Evolutionary conservation across 2,113 vertebrate genomes (phyloP).

Genomic region (Beaufortia kweichowensis): DNA sequence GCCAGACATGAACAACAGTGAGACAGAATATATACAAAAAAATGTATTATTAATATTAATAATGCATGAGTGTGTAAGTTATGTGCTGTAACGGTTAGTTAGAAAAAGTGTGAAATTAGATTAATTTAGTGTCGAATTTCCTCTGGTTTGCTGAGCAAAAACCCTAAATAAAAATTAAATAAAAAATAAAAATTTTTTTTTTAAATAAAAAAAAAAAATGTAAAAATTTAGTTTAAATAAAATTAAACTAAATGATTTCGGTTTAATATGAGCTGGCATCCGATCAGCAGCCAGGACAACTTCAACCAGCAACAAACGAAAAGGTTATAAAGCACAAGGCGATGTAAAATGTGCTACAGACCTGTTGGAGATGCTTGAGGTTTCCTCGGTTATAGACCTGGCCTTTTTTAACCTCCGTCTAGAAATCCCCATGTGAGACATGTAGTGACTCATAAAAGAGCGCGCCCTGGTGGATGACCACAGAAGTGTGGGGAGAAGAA

Average conservation of each 20-base stretch:
- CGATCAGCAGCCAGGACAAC: constrained; percentile 29
- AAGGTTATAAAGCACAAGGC: constrained; percentile 1
- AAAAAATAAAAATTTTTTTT: too few species aligned
- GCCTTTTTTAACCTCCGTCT: constrained; percentile 74
- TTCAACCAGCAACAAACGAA: constrained; percentile 12
- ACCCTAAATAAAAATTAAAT: background rate
- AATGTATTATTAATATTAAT: background rate
- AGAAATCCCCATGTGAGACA: constrained; percentile 72
- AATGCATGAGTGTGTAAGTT: background rate
- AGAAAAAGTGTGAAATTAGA: constrained; percentile 33
- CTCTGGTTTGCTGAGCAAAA: background rate
- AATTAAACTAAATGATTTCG: background rate
- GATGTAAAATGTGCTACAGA: constrained; percentile 63
- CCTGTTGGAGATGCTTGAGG: constrained; percentile 63
- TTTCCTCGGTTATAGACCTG: constrained; percentile 68
- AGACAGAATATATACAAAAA: background rate
- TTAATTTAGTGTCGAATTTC: constrained; percentile 32
- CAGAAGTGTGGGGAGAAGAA: constrained; percentile 23
- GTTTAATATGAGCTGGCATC: background rate
- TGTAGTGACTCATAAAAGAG: constrained; percentile 77
- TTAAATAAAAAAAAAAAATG: too few species aligned
- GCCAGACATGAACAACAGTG: background rate
- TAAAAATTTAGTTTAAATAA: too few species aligned
- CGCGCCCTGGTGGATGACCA: constrained; percentile 66
- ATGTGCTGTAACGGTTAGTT: constrained; percentile 31